These are phyloP conservation scores for Artibeus lituratus DNA, from an alignment of 2,797 vertebrate species.

Conservation along the genomic window DNA sequence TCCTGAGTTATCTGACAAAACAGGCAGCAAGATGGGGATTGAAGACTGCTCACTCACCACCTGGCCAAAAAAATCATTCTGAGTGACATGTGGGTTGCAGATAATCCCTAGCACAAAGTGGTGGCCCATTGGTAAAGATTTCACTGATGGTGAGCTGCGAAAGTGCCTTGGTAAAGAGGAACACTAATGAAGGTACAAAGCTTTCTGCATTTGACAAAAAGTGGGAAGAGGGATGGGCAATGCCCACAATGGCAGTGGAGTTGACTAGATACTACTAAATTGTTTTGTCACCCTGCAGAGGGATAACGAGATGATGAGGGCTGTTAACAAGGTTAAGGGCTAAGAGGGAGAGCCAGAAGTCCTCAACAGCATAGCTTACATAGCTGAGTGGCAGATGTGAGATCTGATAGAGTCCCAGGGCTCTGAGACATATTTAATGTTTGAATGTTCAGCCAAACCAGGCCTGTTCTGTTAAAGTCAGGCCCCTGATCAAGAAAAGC, in stretches of 20 bases:
- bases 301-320: not conserved
- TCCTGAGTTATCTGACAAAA: conserved; percentile 27
- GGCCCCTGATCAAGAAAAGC: not conserved
- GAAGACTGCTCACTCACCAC: not conserved
- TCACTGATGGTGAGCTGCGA: not conserved
- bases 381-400: not conserved
- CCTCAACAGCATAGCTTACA: not conserved
- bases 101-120: not conserved
- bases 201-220: not conserved
- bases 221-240: not conserved
- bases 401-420: not conserved
- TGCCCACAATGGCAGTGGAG: not conserved
- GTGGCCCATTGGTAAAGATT: not conserved
- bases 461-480: not conserved
- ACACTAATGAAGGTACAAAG: not conserved
- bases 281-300: not conserved
- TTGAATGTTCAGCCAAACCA: not conserved
- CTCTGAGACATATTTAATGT: not conserved
- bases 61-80: not conserved
- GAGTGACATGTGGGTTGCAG: not conserved
- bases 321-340: not conserved
- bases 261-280: not conserved
- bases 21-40: not conserved
- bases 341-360: not conserved
- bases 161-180: not conserved